Base-by-base conservation (phyloP, 1,140 invertebrate genomes). In the Drosophila sp. region DNA sequence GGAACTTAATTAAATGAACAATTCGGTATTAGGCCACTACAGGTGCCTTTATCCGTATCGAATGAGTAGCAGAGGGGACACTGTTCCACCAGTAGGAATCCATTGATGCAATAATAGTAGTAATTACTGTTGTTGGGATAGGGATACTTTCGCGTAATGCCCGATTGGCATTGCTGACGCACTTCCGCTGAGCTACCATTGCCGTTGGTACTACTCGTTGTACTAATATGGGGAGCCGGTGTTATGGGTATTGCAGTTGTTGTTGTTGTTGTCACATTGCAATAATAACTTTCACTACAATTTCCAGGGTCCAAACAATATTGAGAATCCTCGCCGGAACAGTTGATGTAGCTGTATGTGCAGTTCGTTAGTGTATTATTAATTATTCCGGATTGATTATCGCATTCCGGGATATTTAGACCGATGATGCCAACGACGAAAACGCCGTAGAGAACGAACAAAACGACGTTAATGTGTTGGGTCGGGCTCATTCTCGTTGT, bases 101-200 rank as follows among this genome's bases (percentile, higher is more conserved):
- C 91, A 23, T 82, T 70, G 0, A 79, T 38, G 47, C 91, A 92
- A 47, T 78, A 61, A 17, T 82, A 91, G 50, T 82, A 92, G 25
- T 91, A 92, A 54, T 92, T 91, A 44, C 90, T 91, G 32, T 92
- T 91, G 17, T 79, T 76, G 4, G 91, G 80, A 66, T 82, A 92
- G 8, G 57, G 62, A 25, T 77, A 86, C 54, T 86, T 87, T 6
- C 44, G 33, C 10, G 76, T 87, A 8, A 89, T 58, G 4, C 84
- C 84, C 1, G 41, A 72, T 6, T 33, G 76, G 44, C 84, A 87
- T n/a, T 47, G 17, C 4, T 66, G 44, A 29, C 70, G 73, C 4
- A 84, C 65, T 50, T 79, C 73, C 5, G 68, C 57, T n/a, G 75
- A 78, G 17, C 11, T 23, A 41, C 4, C 32, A 40, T 41, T 17